A percentile compares a stretch with the other conserved stretches of the same genome.
These are phyloP conservation scores for Caenorhabditis plicata DNA, from an alignment of 2,888 invertebrate genomes.

Conservation along the genomic window DNA sequence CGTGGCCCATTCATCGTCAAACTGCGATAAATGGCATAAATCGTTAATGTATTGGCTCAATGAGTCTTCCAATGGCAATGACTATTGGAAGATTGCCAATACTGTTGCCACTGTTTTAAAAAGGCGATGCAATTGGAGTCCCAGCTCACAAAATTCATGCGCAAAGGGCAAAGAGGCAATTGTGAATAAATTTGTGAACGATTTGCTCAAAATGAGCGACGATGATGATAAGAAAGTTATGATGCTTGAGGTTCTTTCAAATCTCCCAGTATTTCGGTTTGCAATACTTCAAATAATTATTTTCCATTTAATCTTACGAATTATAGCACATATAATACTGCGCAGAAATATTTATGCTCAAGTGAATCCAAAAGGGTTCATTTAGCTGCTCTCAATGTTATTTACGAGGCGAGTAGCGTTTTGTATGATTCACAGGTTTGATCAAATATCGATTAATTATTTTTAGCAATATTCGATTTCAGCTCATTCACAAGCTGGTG, in stretches of 20 bases:
- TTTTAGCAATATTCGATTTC: no score
- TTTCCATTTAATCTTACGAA: no score
- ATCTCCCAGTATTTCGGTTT: constrained; percentile 33
- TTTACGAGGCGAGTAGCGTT: no score
- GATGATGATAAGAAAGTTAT: no score
- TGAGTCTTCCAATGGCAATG: background rate
- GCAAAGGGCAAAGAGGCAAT: constrained; percentile 45
- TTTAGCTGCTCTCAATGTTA: no score
- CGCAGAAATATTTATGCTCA: no score
- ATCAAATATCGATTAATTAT: background rate
- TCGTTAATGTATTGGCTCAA: constrained; percentile 30
- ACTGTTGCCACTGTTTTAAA: constrained; percentile 44
- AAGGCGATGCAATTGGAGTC: constrained; percentile 38
- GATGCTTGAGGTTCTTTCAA: constrained; percentile 32
- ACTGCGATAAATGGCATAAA: constrained; percentile 45
- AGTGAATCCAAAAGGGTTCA: no score
- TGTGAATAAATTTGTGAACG: constrained; percentile 42
- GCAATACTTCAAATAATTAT: no score
- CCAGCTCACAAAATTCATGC: constrained; percentile 44
- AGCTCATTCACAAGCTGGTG: constrained; percentile 40
- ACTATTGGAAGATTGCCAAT: constrained; percentile 47
- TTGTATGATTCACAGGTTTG: constrained; percentile 17
- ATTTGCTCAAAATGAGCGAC: constrained; percentile 17
- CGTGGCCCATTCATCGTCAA: constrained; percentile 28
- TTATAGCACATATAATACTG: no score